These are phyloP conservation scores for Cryptus armator DNA, from an alignment of 2,888 invertebrate species.

Conservation along the genomic window DNA sequence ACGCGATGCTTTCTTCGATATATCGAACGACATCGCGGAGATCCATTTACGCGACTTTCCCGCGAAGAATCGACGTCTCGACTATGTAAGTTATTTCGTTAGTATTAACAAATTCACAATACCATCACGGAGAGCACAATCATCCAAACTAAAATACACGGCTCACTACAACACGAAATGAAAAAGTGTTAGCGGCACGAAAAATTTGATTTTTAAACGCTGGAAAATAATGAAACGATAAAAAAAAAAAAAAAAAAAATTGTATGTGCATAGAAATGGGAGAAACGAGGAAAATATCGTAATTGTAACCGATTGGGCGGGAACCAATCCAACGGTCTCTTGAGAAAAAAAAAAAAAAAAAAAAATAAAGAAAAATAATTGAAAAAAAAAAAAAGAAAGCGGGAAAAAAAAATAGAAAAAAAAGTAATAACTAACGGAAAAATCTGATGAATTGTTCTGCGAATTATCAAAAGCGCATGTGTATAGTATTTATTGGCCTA, in stretches of 20 bases:
- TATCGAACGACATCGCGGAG: conserved; percentile 28
- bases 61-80: conserved; percentile 34
- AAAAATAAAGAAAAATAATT: conserved; percentile 16
- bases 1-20: conserved; percentile 20
- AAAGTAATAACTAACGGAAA: conserved; percentile 11
- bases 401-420: conserved; percentile 37
- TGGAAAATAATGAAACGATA: conserved; percentile 34
- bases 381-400: conserved; percentile 29
- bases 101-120: conserved; percentile 38
- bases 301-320: conserved; percentile 78
- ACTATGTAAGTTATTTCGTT: conserved; percentile 53
- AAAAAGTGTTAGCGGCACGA: conserved; percentile 57
- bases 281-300: conserved; percentile 56
- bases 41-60: conserved; percentile 43
- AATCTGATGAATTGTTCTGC: conserved; percentile 59
- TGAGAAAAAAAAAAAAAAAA: conserved; percentile 18
- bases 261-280: conserved; percentile 18
- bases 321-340: conserved; percentile 77
- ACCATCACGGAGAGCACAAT: conserved; percentile 54
- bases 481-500: conserved; percentile 83
- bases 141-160: conserved; percentile 33
- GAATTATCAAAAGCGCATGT: conserved; percentile 66
- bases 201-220: conserved; percentile 53
- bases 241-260: conserved; percentile 41
- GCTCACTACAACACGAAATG: conserved; percentile 51